These are phyloP conservation scores for Micrastur ruficollis DNA, from an alignment of 2,797 vertebrate genomes.

Conservation along the genomic window DNA sequence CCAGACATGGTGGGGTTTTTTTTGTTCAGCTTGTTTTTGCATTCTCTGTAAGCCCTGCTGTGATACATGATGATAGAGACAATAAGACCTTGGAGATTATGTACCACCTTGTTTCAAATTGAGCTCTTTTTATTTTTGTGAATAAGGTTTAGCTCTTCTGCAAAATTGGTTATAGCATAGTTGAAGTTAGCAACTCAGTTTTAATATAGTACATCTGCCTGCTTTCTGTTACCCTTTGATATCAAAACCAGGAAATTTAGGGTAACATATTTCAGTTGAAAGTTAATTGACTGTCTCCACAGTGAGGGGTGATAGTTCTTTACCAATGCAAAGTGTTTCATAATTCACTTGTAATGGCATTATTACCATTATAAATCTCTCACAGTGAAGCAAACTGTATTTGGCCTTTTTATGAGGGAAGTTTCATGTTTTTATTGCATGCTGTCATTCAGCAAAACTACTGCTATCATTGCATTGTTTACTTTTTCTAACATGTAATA, in stretches of 20 bases:
- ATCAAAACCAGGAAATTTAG: background rate
- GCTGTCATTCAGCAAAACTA: background rate
- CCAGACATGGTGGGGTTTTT: accelerated
- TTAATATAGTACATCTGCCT: background rate
- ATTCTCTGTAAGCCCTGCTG: background rate
- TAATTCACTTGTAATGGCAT: background rate
- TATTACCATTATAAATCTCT: background rate
- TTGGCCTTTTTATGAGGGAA: background rate
- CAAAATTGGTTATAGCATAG: background rate
- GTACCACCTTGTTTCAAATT: background rate
- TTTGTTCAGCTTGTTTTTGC: background rate
- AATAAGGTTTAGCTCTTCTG: background rate
- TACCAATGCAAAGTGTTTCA: background rate
- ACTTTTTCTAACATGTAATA: background rate
- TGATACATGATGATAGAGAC: background rate
- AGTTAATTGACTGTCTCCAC: background rate
- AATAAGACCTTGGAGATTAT: background rate
- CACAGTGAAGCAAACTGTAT: background rate
- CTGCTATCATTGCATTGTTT: background rate
- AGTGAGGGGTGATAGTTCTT: background rate
- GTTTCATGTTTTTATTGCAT: background rate
- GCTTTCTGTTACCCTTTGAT: background rate
- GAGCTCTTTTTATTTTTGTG: background rate
- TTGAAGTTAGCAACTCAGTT: background rate
- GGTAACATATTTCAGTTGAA: background rate